Base-by-base conservation (phyloP, 2,797 vertebrate species). In the Menidia menidia region DNA sequence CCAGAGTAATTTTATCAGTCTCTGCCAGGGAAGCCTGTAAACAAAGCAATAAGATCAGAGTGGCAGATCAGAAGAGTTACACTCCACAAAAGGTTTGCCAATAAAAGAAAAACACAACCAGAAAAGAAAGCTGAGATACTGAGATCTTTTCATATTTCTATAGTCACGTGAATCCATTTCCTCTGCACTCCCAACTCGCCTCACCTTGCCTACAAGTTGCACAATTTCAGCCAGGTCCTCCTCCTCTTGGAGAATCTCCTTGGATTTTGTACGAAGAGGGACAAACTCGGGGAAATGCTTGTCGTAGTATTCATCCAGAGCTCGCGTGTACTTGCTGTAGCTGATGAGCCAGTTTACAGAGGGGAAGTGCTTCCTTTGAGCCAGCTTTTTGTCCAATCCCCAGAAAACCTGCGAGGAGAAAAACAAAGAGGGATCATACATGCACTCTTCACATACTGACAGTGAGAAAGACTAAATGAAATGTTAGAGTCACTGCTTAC, bases 291-390 rank as follows among this genome's bases (percentile, higher is more conserved):
- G 94, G 83, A 97, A 99, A 86, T 99, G 96, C 75, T 98, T 98
- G 92, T 99, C 98, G 0, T 99, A 99, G 82, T 99, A 96, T 83
- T 99, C 98, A 0, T 99, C 98, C 85, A 99, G 92, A 0, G 98
- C 96, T 54, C 97, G 93, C 0, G 95, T 98, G 88, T 99, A 99
- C 77, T 99, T 99, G 93, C 98, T 99, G 93, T 99, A 99, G 88
- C 98, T 99, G 86, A 99, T 99, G 45, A 99, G 93, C 98, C 98
- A 99, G 87, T 99, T 99, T 12, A 99, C 98, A 13, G 98, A 99
- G 0, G 98, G 98, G 87, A 99, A 99, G 83, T 99, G 98, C 84
- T 99, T 99, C 59, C 98, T 96, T 80, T 99, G 98, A 51, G 98
- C 98, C 88, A 99, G 89, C 84, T 99, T 99, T 92, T 99, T 99